Evolutionary conservation across 2,113 vertebrate genomes (phyloP), one percentile per base, ranked within the genome.

Genomic region (Excalfactoria chinensis): DNA sequence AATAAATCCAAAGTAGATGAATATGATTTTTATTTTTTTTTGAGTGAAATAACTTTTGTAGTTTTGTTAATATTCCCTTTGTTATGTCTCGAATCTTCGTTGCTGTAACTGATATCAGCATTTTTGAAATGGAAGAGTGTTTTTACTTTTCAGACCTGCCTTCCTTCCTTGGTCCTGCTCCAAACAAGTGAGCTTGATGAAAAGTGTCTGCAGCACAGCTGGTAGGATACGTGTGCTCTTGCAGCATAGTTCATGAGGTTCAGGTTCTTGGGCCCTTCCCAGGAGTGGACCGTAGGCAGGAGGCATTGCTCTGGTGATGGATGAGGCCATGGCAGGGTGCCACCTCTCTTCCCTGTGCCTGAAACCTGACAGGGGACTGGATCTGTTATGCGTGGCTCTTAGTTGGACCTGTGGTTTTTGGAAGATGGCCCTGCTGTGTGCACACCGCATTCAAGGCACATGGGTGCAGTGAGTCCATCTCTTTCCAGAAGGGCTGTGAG

Each of bases 61-160:
- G 18, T 68, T 70, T 15, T 62, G 16, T 68, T 93, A 26, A 25
- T 83, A 90, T 90, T 90, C 49, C 44, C 0, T 0, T 84, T 1
- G 0, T 69, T 79, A 32, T 22, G 41, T 89, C 67, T 95, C 10
- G 60, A 67, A 30, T 94, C 84, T 66, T 84, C 23, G 32, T 82
- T 53, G 21, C 59, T 88, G 90, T 74, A 94, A 76, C 67, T 20
- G 67, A 53, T 66, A 59, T 6, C 37, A 79, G 44, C 32, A 46
- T 62, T 81, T 85, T 72, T 84, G 84, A 92, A 91, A 72, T 62
- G 9, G 28, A 84, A 66, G 28, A 26, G 21, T 2, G 2, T 86
- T 89, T 88, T 86, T 79, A 72, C 51, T 94, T 95, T 60, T 86
- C 80, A 88, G 93, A 55, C 86, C 72, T 82, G 89, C 41, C 25